Evolutionary conservation across 2,113 vertebrate genomes (phyloP), one percentile per base, ranked within the genome.

Genomic region (Camarhynchus parvulus): DNA sequence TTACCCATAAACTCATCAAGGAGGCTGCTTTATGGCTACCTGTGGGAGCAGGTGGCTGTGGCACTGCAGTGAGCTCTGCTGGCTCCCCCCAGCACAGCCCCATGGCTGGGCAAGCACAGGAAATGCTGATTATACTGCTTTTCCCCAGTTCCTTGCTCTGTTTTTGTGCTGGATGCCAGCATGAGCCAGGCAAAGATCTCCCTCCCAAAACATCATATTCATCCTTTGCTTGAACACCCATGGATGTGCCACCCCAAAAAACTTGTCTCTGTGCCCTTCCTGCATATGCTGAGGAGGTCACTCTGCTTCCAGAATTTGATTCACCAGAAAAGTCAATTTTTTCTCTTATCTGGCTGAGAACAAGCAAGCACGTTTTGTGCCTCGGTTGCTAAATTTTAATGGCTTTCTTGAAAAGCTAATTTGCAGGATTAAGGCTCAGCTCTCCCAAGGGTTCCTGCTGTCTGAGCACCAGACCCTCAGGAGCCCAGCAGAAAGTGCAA

Each of bases 391-490:
- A 84, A 87, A 95, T 93, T 96, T 75, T 95, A 93, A 90, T 96
- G 90, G 64, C 69, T 90, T 96, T 95, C 1, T 0, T 63, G 80
- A 94, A 81, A 93, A 96, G 88, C 79, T 96, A 92, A 97, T 96
- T 96, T 95, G 79, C 64, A 92, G 93, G 94, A 93, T 95, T 96
- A 95, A 90, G 92, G 64, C 83, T 95, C 64, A 49, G 64, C 28
- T 84, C 28, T 96, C 94, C 93, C 76, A 66, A 9, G 85, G 49
- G 64, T 68, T 92, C 64, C 79, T 2, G 2, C 55, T 68, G 52
- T 68, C 78, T 90, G 90, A 81, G 63, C 30, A 28, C 63, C 69
- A 70, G 90, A 50, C 59, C 90, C 87, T 74, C 76, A 31, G 79
- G 77, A 94, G 62, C 73, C 59, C 3, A 2, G 37, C 4, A 1